A percentile compares a stretch with the other conserved stretches of the same genome.
phyloP scores from a whole-genome alignment of 2,888 invertebrate species.

The Meliscaeva auricollis region DNA sequence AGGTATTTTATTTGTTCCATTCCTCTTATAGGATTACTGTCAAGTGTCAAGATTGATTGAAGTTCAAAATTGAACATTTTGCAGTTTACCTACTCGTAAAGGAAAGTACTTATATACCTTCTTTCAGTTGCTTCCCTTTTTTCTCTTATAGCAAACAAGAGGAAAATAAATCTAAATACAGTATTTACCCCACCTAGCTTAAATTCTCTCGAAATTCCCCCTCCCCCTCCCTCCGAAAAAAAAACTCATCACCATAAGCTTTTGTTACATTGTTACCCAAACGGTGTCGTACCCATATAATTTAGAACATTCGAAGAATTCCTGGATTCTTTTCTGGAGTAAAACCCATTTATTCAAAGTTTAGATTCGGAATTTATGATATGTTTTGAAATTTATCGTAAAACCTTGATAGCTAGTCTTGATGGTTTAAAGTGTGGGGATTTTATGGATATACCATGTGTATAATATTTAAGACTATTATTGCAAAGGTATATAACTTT shows the following conservation, averaged over 20 bases:
- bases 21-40: constrained; percentile 29
- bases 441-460: constrained; percentile 34
- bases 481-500: neutral
- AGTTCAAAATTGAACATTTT: constrained; percentile 39
- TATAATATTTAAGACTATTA: constrained; percentile 21
- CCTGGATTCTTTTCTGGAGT: neutral
- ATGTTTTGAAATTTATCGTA: constrained; percentile 58
- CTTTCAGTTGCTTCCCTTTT: neutral
- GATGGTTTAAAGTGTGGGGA: constrained; percentile 26
- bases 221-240: neutral
- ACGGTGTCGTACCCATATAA: neutral
- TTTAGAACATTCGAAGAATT: neutral
- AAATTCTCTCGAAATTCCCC: neutral
- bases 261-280: constrained; percentile 22
- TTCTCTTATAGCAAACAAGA: neutral
- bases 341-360: constrained; percentile 25
- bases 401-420: constrained; percentile 31
- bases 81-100: neutral
- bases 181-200: neutral
- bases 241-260: constrained; percentile 11
- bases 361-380: constrained; percentile 48
- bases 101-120: neutral
- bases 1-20: constrained; percentile 13
- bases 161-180: constrained; percentile 19
- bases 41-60: constrained; percentile 43